Percentiles rank a stretch among this genome's conserved stretches.
Conservation (phyloP, 2,797 vertebrate species). For the Sternarchorhynchus goeldii region DNA sequence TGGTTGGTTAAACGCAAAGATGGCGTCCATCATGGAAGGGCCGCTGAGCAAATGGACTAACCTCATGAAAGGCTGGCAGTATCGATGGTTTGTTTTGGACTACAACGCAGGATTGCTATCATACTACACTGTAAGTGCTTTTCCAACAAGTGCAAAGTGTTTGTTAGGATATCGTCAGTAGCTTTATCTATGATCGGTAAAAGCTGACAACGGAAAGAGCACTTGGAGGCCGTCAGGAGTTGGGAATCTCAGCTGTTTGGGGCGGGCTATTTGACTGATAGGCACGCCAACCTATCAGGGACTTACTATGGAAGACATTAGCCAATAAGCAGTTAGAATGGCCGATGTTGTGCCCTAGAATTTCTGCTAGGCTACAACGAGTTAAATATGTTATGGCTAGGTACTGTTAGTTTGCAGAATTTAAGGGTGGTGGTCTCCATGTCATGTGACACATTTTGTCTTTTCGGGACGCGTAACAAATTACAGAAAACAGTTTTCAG, state of each 20-base stretch:
- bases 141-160: neutral
- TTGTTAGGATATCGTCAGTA: neutral
- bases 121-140: slow-evolving; percentile 90
- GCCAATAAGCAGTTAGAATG: slow-evolving; percentile 63
- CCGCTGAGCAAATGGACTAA: slow-evolving; percentile 99
- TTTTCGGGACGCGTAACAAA: neutral
- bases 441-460: slow-evolving; percentile 43
- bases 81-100: slow-evolving; percentile 97
- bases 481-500: neutral
- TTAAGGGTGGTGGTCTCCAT: slow-evolving; percentile 37
- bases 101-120: slow-evolving; percentile 95
- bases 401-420: slow-evolving; percentile 34
- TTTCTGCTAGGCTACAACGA: slow-evolving; percentile 36
- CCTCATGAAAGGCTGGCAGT: slow-evolving; percentile 99
- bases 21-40: slow-evolving; percentile 99
- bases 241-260: slow-evolving; percentile 71
- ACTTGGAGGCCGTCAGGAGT: slow-evolving; percentile 60
- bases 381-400: slow-evolving; percentile 29
- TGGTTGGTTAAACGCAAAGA: slow-evolving; percentile 79
- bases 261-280: slow-evolving; percentile 64
- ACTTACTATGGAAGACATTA: neutral
- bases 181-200: neutral
- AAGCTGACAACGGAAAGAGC: slow-evolving; percentile 26
- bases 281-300: slow-evolving; percentile 63
- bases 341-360: slow-evolving; percentile 26